These are phyloP conservation scores for Copsychus sechellarum DNA, from an alignment of 2,113 vertebrate species.

Conservation along the genomic window DNA sequence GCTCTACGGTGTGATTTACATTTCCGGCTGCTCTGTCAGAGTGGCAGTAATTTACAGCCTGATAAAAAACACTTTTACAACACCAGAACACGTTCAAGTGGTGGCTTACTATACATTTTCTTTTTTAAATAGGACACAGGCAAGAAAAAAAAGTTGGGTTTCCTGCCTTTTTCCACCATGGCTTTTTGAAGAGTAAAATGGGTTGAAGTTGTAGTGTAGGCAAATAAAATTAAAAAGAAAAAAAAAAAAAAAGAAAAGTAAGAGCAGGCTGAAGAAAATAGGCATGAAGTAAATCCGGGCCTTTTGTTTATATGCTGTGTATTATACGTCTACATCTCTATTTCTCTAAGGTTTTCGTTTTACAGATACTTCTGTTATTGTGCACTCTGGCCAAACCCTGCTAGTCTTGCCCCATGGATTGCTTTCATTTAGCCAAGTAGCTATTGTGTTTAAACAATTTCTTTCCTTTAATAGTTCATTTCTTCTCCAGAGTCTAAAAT, in stretches of 20 bases:
- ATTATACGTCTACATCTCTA: neutral
- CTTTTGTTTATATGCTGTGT: neutral
- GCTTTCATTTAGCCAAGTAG: neutral
- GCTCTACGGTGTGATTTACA: slow-evolving; percentile 62
- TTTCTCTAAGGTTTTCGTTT: neutral
- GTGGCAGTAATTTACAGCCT: slow-evolving; percentile 65
- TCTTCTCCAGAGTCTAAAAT: neutral
- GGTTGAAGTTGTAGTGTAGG: neutral
- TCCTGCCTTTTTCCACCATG: neutral
- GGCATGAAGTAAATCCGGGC: neutral
- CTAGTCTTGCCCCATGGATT: neutral
- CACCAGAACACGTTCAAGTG: slow-evolving; percentile 57
- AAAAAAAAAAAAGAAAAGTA: neutral
- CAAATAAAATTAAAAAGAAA: neutral
- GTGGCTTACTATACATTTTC: slow-evolving; percentile 4
- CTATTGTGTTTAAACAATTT: slow-evolving; percentile 49
- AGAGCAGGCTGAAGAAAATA: neutral
- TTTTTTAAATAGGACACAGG: neutral
- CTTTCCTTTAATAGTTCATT: slow-evolving; percentile 7
- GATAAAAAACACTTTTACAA: slow-evolving; percentile 71
- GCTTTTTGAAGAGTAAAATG: neutral
- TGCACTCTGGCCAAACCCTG: neutral
- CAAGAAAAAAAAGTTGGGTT: neutral
- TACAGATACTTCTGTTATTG: neutral
- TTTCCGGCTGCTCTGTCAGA: slow-evolving; percentile 70